These are phyloP conservation scores for Aix galericulata DNA, from an alignment of 2,113 vertebrate species.

Conservation along the genomic window DNA sequence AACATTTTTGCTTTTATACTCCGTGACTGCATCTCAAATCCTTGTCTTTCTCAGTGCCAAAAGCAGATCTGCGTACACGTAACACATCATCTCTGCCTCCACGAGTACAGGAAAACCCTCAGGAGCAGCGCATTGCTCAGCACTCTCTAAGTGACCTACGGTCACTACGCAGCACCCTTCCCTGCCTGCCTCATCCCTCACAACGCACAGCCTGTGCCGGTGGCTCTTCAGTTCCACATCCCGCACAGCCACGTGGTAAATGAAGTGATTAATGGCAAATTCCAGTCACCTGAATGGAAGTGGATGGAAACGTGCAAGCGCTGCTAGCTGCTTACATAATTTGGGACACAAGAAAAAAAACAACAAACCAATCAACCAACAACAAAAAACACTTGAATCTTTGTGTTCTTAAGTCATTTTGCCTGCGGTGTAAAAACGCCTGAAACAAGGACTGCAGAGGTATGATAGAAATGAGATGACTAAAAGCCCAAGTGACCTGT, in stretches of 20 bases:
- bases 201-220: not conserved
- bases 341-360: not conserved
- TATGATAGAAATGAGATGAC: not conserved
- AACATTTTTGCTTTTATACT: not conserved
- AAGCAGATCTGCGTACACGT: not conserved
- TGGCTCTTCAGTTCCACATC: rapidly evolving
- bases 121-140: rapidly evolving
- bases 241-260: not conserved
- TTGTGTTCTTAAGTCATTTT: not conserved
- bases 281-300: not conserved
- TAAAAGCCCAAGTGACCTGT: not conserved
- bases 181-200: not conserved
- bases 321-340: not conserved
- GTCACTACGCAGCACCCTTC: rapidly evolving
- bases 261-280: not conserved
- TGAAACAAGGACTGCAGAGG: not conserved
- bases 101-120: not conserved
- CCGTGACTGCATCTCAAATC: not conserved
- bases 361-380: not conserved
- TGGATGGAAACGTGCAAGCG: not conserved
- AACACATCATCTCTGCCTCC: not conserved
- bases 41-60: not conserved
- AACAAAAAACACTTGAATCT: not conserved
- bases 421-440: not conserved
- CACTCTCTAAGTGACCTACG: not conserved